Base-by-base conservation (phyloP, 35 echinoderm and acorn worm genomes). In the Ophioderma brevispina region DNA sequence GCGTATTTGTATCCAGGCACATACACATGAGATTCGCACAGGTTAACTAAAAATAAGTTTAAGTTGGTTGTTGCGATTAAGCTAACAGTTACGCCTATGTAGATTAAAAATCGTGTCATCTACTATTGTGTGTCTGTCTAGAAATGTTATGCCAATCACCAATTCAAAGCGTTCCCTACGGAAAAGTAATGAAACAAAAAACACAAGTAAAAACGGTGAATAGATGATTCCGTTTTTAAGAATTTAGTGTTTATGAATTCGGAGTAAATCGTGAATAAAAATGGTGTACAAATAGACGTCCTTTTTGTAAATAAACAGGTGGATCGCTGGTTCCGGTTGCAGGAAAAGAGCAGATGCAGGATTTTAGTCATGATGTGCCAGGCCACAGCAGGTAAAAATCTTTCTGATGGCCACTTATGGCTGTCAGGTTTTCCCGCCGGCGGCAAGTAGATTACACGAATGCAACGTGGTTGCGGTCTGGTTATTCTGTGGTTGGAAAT, bases 361-460 rank as follows among this genome's bases (percentile, higher is more conserved):
- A 93, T 31, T 97, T 94, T 38, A 75, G 80, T 33, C 95, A 91
- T 34, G 84, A n/a, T 97, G 1, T 97, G 93, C 41, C 35, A 79
- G 3, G 88, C 84, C 83, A 87, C 89, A 32, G 83, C 95, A 23
- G 33, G 87, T 6, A 93, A 94, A 79, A 97, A 97, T 64, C 64
- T 97, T 4, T 86, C 90, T 30, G 95, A 97, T 77, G 95, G 95
- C 32, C 95, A 97, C 50, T 88, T 97, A 39, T 97, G 95, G 95
- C 91, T 97, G 64, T 97, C 95, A 14, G 84, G 28, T 38, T 90
- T 21, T 84, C 76, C 32, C 91, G 95, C 95, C 95, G 17, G 81
- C 88, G 0, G 84, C 82, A 34, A 97, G 90, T 40, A 79, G 95
- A 14, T 97, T 75, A 93, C 91, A 37, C 75, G 95, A 13, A 15